Percentiles rank a stretch among this genome's conserved stretches.
These are phyloP conservation scores for Melanitta fusca DNA, from an alignment of 2,797 vertebrate species.

Conservation along the genomic window DNA sequence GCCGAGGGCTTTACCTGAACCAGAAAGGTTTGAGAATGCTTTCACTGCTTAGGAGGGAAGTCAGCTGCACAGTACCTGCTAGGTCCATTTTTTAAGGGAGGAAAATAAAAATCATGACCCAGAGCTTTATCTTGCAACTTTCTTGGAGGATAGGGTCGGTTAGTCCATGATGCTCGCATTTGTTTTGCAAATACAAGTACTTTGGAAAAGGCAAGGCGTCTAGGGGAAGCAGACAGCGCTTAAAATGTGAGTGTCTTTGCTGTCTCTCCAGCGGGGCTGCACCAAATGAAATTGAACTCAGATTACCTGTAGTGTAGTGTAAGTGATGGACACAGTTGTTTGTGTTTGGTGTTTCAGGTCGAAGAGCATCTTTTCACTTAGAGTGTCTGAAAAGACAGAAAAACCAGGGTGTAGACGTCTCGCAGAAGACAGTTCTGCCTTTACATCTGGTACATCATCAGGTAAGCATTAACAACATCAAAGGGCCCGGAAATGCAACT, in stretches of 20 bases:
- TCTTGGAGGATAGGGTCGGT: background rate
- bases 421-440: conserved; percentile 93
- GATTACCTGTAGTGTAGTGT: background rate
- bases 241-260: background rate
- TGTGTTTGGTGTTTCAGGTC: conserved; percentile 79
- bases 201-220: background rate
- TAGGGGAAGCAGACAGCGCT: background rate
- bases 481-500: background rate
- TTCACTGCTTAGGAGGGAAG: background rate
- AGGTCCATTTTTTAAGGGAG: background rate
- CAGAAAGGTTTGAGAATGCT: background rate
- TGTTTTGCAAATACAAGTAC: background rate
- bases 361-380: conserved; percentile 96
- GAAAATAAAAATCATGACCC: background rate
- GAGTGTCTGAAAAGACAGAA: conserved; percentile 96
- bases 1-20: background rate
- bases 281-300: background rate
- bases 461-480: conserved; percentile 75
- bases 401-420: conserved; percentile 85
- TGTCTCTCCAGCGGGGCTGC: background rate
- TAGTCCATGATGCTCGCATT: background rate
- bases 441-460: conserved; percentile 96
- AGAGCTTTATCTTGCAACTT: background rate
- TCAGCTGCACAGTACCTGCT: background rate
- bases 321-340: background rate